Base-by-base conservation (phyloP, 2,888 invertebrate species). In the Ophraella communa region DNA sequence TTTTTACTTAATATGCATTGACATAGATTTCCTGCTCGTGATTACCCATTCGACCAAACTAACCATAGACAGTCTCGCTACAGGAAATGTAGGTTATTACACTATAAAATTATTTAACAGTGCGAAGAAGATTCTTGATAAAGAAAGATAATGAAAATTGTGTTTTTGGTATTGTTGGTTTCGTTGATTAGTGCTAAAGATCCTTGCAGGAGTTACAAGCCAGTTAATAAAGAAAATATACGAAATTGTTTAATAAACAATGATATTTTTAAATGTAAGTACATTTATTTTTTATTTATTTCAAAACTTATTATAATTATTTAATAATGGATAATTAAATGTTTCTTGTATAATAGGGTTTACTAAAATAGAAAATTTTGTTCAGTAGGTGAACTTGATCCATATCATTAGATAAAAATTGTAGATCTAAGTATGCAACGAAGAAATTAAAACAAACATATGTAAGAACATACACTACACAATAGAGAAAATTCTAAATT, bases 171-270 rank as follows among this genome's bases (percentile, higher is more conserved):
- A 10, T 23, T 70, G 2, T 30, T 33, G 7, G 42, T 44, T 60
- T 27, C 42, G 24, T 24, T 60, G 1, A 30, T 60, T 11, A 27
- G 30, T 3, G 52, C 60, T 3, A 55, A 47, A 23, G 64, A 63
- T 11, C 62, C 66, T 20, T 62, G 61, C 8, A 60, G 21, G 23
- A 61, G 56, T 20, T 70, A 67, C 33, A 53, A 65, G 5, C 63
- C 65, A 23, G 66, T 62, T n/a, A 68, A 69, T 35, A 68, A 71
- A 45, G 72, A 74, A 39, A 71, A 74, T 49, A 64, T 70, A 3
- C 65, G 65, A 17, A 71, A 72, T 30, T 70, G 71, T 61, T 49
- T 71, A 20, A 24, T n/a, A 14, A 42, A 51, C 24, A 11, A 11
- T 2, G 10, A 35, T 52, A 14, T 35, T 47, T 23, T 27, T 11